Base-by-base conservation (phyloP, 2,888 invertebrate species). In the Himalopsyche kuldschensis region DNA sequence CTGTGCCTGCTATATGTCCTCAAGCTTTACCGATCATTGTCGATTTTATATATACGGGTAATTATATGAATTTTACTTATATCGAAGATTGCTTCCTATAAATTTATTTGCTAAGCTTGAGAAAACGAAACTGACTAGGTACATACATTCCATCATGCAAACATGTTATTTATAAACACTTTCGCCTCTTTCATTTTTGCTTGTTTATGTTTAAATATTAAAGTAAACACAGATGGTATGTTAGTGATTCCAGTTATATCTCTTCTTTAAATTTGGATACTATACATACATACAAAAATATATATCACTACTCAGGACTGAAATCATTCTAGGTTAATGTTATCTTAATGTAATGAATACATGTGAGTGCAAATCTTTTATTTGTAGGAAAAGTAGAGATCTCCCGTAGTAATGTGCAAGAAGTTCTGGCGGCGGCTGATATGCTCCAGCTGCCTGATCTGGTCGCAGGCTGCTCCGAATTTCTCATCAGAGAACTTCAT, bases 41-140 rank as follows among this genome's bases (percentile, higher is more conserved):
- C 87, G 95, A 96, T 88, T 98, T 97, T 89, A 96, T 98, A 87
- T 98, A 98, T 88, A 95, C 96, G 88, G 97, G 97, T 93, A 69
- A 27, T 89, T 32, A 41, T 32, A 76, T 41, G 0, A 69, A 27
- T n/a, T 1, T 8, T 63, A 15, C 20, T 4, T 63, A 63, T 17
- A 48, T n/a, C n/a, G n/a, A n/a, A n/a, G n/a, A 55, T 55, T 55
- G 55, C 55, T 24, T 55, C 24, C 17, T 69, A 3, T 69, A 27
- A 20, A 24, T 27, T 30, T 24, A 3, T 69, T 20, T 1, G n/a
- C 11, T 69, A 11, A 20, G 5, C 69, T 1, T 69, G 4, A 69
- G 11, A 69, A 41, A 41, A 1, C 35, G 8, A 8, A 35, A 41
- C 15, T 15, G 11, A 4, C 41, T 41, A n/a, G n/a, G n/a, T n/a